These are phyloP conservation scores for Halesus radiatus DNA, from an alignment of 1,140 invertebrate genomes.

Conservation along the genomic window DNA sequence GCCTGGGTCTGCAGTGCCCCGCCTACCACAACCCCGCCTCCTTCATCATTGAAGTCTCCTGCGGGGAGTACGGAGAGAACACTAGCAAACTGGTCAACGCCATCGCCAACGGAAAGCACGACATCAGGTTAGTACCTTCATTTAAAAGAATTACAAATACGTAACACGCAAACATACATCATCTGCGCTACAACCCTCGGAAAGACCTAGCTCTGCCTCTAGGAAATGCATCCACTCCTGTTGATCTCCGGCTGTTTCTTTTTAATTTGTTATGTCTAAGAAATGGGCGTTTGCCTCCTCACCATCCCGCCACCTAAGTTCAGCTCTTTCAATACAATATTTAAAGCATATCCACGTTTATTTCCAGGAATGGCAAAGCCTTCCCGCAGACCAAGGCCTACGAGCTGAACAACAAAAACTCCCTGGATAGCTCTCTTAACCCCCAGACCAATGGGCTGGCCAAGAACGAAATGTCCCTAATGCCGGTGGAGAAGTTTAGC, in stretches of 20 bases:
- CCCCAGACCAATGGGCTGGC: conserved; percentile 61
- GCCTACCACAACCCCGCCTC: conserved; percentile 97
- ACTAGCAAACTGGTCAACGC: conserved; percentile 86
- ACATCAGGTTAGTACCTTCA: conserved; percentile 70
- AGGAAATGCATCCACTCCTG: too few relatives aligned
- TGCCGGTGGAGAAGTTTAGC: conserved; percentile 64
- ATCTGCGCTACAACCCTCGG: too few relatives aligned
- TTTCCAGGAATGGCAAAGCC: conserved; percentile 70
- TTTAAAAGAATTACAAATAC: too few relatives aligned
- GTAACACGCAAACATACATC: too few relatives aligned
- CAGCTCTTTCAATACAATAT: background rate
- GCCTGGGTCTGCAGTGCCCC: conserved; percentile 88
- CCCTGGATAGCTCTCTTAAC: conserved; percentile 64
- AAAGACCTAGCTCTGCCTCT: too few relatives aligned
- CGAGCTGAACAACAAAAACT: conserved; percentile 75
- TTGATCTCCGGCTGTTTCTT: too few relatives aligned
- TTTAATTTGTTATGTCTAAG: too few relatives aligned
- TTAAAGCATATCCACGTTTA: background rate
- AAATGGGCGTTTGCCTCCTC: too few relatives aligned
- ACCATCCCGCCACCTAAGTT: background rate
- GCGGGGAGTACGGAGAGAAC: conserved; percentile 95
- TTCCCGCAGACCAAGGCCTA: conserved; percentile 73
- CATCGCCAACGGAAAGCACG: conserved; percentile 85
- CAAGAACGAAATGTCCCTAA: conserved; percentile 64
- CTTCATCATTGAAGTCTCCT: conserved; percentile 95